These are phyloP conservation scores for Choreutis nemorana DNA, from an alignment of 2,888 invertebrate species.

Conservation along the genomic window DNA sequence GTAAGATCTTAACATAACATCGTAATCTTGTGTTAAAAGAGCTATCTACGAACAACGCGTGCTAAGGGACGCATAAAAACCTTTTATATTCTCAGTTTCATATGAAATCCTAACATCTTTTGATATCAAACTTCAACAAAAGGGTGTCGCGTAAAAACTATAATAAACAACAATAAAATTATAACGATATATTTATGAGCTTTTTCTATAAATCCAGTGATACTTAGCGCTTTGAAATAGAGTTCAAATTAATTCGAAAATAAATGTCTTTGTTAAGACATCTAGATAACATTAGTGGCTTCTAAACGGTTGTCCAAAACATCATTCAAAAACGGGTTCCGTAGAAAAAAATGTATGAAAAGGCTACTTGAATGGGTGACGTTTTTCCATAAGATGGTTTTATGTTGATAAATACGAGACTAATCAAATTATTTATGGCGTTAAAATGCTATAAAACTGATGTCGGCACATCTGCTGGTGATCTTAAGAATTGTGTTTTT, in stretches of 20 bases:
- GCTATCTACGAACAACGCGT: too few relatives aligned
- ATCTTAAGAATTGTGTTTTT: too few relatives aligned
- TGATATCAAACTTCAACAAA: conserved; percentile 29
- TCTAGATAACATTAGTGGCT: conserved; percentile 65
- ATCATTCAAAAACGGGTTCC: conserved; percentile 28
- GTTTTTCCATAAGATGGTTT: conserved; percentile 57
- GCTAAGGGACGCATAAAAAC: conserved; percentile 39
- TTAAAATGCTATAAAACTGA: conserved; percentile 51
- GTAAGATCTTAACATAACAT: too few relatives aligned
- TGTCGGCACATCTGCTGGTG: conserved; percentile 42
- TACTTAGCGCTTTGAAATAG: background rate
- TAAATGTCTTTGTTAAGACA: conserved; percentile 30
- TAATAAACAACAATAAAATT: conserved; percentile 37
- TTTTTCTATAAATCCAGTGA: conserved; percentile 3
- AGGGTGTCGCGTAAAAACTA: conserved; percentile 30
- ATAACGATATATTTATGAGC: too few relatives aligned
- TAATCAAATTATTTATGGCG: conserved; percentile 67
- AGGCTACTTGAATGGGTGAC: conserved; percentile 27
- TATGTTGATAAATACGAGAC: conserved; percentile 62
- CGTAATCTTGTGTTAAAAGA: too few relatives aligned
- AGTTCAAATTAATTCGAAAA: conserved; percentile 1
- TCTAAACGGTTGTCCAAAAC: conserved; percentile 49
- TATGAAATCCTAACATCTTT: conserved; percentile 35
- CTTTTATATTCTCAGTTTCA: conserved; percentile 19
- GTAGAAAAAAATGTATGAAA: conserved; percentile 19